Evolutionary conservation across 1,140 invertebrate genomes (phyloP), one percentile per base, ranked within the genome.

Genomic region (Euschistus heros): DNA sequence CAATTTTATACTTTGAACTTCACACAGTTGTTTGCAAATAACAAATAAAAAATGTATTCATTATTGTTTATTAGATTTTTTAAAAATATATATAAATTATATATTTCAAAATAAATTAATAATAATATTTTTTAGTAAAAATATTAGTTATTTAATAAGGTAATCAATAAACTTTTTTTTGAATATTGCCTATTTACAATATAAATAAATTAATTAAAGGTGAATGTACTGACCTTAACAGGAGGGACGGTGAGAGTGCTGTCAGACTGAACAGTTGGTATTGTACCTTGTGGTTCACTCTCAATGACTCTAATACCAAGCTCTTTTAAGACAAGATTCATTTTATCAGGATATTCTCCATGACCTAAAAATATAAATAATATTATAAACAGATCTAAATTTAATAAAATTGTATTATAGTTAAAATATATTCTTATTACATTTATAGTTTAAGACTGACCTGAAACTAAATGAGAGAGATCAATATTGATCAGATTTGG

Each of bases 341-440:
- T 77, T 71, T 86, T 83, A n/a, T 80, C 78, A 18, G 78, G 76
- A 73, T 87, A 87, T 69, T 87, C 85, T 71, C 79, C 78, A 72
- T 82, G 84, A 63, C 79, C 81, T 73, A 70, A 75, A 71, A 59
- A 63, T 30, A 37, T 15, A 69, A 7, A 20, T 66, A 4, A 59
- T 26, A 2, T 30, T 30, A 24, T 10, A 37, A 37, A 37, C 1
- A 61, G 46, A 18, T 15, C 44, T 7, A 65, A 27, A 20, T 26
- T n/a, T 47, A 27, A 17, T 15, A 6, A 46, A 44, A 20, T 20
- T 52, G 4, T 52, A 37, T 18, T 4, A 8, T 44, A 62, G 6
- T 42, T 44, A 42, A 37, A 20, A 44, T 37, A 42, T 42, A 37
- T 20, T 6, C 42, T 37, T 18, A 37, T 24, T 7, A 24, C 5